These are phyloP conservation scores for Dolichoris vasculosae DNA, from an alignment of 1,140 invertebrate genomes.

Conservation along the genomic window DNA sequence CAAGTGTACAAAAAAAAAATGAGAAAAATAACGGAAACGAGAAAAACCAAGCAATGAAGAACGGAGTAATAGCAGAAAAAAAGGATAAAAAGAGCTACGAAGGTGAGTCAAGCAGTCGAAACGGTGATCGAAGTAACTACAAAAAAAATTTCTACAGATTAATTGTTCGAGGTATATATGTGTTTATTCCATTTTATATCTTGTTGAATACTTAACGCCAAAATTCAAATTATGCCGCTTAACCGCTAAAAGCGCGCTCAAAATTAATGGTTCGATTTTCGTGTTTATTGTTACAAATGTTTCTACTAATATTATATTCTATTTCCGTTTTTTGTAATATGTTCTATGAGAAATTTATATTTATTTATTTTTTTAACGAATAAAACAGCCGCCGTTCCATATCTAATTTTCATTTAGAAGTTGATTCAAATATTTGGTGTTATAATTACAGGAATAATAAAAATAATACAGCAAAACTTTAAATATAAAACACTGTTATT, in stretches of 20 bases:
- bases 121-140: background rate
- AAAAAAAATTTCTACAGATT: constrained; percentile 24
- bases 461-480: too few species aligned
- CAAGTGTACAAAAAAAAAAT: constrained; percentile 52
- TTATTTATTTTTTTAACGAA: too few species aligned
- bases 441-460: too few species aligned
- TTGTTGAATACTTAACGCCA: background rate
- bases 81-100: background rate
- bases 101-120: constrained; percentile 34
- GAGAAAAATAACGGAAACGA: constrained; percentile 53
- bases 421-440: too few species aligned
- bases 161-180: background rate
- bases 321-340: too few species aligned
- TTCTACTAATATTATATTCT: too few species aligned
- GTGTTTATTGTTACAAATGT: too few species aligned
- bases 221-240: constrained; percentile 12
- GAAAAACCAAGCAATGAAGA: constrained; percentile 22
- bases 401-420: too few species aligned
- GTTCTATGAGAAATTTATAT: too few species aligned
- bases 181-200: background rate
- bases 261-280: background rate
- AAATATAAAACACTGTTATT: too few species aligned
- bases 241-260: background rate
- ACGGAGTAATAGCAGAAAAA: constrained; percentile 23
- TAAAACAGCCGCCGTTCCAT: too few species aligned